Evolutionary conservation across 2,797 vertebrate species (phyloP), one percentile per base, ranked within the genome.

Genomic region (Prunella strophiata): DNA sequence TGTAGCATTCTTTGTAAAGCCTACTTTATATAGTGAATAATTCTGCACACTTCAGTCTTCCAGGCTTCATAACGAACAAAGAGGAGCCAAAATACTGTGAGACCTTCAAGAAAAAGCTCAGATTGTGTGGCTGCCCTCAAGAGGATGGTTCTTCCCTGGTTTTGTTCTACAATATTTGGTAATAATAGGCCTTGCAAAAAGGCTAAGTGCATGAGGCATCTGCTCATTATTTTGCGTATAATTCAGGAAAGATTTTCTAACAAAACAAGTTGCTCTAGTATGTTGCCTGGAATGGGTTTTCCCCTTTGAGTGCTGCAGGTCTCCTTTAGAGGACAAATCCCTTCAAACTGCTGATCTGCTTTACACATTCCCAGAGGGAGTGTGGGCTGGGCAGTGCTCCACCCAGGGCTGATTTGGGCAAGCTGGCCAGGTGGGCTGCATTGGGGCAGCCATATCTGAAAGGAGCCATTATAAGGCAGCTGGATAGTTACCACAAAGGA

Each of bases 311-410:
- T 57, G 67, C n/a, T 32, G 9, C 26, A 57, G 6, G 25, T 32
- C 11, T 80, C 11, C 43, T 82, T 43, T 58, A 68, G 16, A 58
- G 19, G 9, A 11, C 23, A 68, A 84, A 81, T 22, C 0, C 7
- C n/a, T 72, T 63, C 29, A 47, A 68, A 45, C 2, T 72, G 9
- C 50, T 57, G 29, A 74, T 19, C 10, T 66, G n/a, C n/a, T 40
- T 54, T 62, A 20, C 10, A 5, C 7, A 13, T 76, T 7, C 16
- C 13, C 8, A 3, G 15, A 43, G 32, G 27, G 14, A 73, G 5
- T 9, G 10, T 0, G 0, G 16, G 15, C 14, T 7, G 0, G 6
- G 15, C 9, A 36, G 18, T 32, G n/a, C 21, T 61, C 13, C 3
- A 3, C 2, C 4, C 13, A 9, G 34, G 19, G 27, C 27, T 55